These are phyloP conservation scores for Cryptops parisi DNA, from an alignment of 2,888 invertebrate genomes.

Conservation along the genomic window DNA sequence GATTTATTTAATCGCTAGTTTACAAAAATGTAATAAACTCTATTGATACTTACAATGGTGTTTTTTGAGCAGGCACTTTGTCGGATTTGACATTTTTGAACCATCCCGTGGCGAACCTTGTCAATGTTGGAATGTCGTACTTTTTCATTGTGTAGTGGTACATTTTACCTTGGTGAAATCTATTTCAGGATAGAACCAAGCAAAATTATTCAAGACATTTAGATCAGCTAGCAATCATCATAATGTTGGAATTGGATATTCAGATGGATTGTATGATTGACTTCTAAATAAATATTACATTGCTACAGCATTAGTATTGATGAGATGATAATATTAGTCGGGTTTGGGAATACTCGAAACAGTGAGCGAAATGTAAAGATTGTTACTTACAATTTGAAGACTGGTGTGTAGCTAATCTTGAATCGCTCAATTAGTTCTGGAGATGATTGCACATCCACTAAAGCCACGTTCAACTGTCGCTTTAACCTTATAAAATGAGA, in stretches of 20 bases:
- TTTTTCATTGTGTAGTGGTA: constrained; percentile 2
- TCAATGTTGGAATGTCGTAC: background rate
- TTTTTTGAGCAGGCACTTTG: constrained; percentile 4
- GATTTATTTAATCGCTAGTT: too few species aligned
- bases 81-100: constrained; percentile 3
- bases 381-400: background rate
- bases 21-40: too few species aligned
- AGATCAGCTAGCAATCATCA: background rate
- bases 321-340: too few species aligned
- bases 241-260: too few species aligned
- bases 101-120: background rate
- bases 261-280: too few species aligned
- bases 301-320: too few species aligned
- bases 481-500: too few species aligned
- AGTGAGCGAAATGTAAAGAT: background rate
- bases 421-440: background rate
- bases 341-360: background rate
- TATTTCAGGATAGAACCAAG: background rate
- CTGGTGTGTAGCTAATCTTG: background rate
- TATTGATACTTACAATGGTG: constrained; percentile 2
- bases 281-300: too few species aligned
- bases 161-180: constrained; percentile 8
- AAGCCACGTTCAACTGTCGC: background rate
- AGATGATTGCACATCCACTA: background rate
- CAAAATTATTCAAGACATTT: background rate